Percentiles rank a stretch among this genome's conserved stretches.
These are phyloP conservation scores for Rhombomys opimus DNA, from an alignment of 2,113 vertebrate species.

Conservation along the genomic window DNA sequence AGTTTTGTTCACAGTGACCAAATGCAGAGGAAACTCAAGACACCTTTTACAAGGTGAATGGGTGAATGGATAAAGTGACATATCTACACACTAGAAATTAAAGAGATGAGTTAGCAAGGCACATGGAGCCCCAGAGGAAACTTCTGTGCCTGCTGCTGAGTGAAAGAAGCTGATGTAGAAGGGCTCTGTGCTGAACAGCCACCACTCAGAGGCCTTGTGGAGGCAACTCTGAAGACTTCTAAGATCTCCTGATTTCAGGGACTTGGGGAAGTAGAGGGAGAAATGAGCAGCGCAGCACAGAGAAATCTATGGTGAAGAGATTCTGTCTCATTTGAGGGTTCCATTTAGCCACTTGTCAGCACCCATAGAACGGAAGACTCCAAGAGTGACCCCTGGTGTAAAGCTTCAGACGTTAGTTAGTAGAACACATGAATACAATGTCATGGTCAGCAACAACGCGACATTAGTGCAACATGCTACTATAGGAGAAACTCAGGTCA, in stretches of 20 bases:
- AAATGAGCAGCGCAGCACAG: accelerated
- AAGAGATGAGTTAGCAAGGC: neutral
- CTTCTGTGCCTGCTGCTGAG: neutral
- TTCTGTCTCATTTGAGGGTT: neutral
- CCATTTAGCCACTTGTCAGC: neutral
- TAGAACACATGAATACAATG: neutral
- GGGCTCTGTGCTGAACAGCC: neutral
- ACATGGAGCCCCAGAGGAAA: neutral
- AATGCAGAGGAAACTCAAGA: neutral
- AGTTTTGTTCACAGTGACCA: neutral
- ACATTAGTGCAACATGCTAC: no score
- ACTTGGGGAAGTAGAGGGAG: neutral
- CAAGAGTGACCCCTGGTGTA: no score
- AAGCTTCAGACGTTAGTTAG: no score
- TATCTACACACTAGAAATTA: neutral
- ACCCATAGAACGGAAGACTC: neutral
- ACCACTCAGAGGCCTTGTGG: neutral
- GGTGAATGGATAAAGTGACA: neutral
- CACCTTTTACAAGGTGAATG: neutral
- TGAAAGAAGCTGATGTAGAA: neutral
- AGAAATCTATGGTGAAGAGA: neutral
- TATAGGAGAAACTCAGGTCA: neutral
- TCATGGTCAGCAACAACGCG: neutral
- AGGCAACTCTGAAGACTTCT: neutral
- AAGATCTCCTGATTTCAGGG: neutral